Base-by-base conservation (phyloP, 2,888 invertebrate genomes). In the Acanthosepion lycidas region DNA sequence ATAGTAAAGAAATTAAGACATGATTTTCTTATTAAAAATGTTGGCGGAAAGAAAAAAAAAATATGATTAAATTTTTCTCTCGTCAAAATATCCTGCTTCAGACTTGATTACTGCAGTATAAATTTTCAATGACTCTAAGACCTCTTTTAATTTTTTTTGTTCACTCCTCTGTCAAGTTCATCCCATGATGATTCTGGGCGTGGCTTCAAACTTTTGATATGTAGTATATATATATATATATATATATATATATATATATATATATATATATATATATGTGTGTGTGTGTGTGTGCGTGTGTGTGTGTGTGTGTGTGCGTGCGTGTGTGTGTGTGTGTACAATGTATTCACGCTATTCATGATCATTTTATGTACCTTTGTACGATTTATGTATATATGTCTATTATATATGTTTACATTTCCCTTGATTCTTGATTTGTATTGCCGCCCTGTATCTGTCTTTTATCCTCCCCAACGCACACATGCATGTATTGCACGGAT, bases 161-260 rank as follows among this genome's bases (percentile, higher is more conserved):
- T 42, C 42, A 42, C 42, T 42, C 42, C 42, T 42, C 3, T 42
- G 42, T 42, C 42, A 42, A 3, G 42, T 42, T 42, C 42, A 42
- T 42, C 42, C 42, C 2, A 42, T 42, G 42, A 1, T 42, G 42
- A 42, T 42, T 42, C 42, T 42, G 42, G 42, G 42, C 0, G 42
- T 42, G 42, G 42, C 42, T 42, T 42, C 42, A 42, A 42, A 42
- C 42, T 42, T 42, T 42, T 28, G 9, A 49, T 26, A 42, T 28
- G 20, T 20, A 92, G 18, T 42, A 42, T 42, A 92, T 42, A 92
- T 20, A 91, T 15, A 91, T 42, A 91, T 42, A 91, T 15, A 91
- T 42, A 91, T 33, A 33, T 33, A 91, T 91, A 91, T 91, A 91
- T 91, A 91, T 91, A 91, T 91, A n/a, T 91, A 48, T 91, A 48